These are phyloP conservation scores for Athalia rosae DNA, from an alignment of 2,888 invertebrate genomes.

Conservation along the genomic window DNA sequence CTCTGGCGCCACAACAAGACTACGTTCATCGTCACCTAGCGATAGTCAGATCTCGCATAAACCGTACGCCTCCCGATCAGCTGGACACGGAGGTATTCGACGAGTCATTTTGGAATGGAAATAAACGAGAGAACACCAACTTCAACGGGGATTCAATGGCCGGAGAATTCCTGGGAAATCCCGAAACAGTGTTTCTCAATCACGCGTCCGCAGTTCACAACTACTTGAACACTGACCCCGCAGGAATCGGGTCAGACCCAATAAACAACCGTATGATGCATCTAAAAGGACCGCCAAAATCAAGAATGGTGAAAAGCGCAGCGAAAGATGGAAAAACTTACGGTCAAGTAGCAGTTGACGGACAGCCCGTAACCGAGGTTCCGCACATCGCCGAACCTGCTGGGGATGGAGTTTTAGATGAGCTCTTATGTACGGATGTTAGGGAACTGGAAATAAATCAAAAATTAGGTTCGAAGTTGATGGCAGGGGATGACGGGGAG, in stretches of 20 bases:
- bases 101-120: conserved; percentile 63
- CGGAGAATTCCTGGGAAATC: conserved; percentile 62
- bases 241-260: conserved; percentile 52
- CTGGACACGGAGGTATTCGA: conserved; percentile 66
- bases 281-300: conserved; percentile 60
- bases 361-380: conserved; percentile 33
- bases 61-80: conserved; percentile 66
- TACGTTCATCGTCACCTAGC: conserved; percentile 93
- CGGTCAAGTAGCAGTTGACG: conserved; percentile 22
- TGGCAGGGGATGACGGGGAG: conserved; percentile 45
- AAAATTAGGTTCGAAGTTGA: conserved; percentile 59
- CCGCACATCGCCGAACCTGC: conserved; percentile 55
- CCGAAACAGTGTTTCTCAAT: conserved; percentile 64
- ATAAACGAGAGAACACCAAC: conserved; percentile 36
- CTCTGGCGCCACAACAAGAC: conserved; percentile 90
- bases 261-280: conserved; percentile 62
- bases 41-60: conserved; percentile 86
- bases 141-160: conserved; percentile 54
- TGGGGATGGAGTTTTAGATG: conserved; percentile 60
- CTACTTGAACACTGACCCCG: conserved; percentile 61
- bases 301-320: conserved; percentile 53
- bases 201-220: conserved; percentile 63
- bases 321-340: conserved; percentile 34
- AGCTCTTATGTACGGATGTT: conserved; percentile 62
- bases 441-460: conserved; percentile 64